Percentiles rank a stretch among this genome's conserved stretches.
Conservation (phyloP, 1,140 invertebrate genomes). For the Drosophila pseudoobscura region DNA sequence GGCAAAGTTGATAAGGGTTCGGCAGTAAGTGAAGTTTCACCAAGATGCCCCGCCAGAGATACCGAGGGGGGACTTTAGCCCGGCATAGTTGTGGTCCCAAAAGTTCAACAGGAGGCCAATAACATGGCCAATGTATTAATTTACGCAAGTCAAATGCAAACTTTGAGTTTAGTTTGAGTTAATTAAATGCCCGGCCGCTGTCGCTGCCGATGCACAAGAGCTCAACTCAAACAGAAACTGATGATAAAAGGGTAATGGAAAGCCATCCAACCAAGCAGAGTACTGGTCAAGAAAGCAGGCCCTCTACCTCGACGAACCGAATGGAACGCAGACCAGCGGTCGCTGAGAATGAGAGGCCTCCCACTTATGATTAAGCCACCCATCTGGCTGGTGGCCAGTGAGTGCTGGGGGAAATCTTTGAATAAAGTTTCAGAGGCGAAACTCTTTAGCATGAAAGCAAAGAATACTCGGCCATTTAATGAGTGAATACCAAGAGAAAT, state of each 20-base stretch:
- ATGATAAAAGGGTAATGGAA: slow-evolving; percentile 31
- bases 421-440: slow-evolving; percentile 22
- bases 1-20: slow-evolving; percentile 50
- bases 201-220: slow-evolving; percentile 17
- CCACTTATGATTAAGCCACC: slow-evolving; percentile 20
- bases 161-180: slow-evolving; percentile 64
- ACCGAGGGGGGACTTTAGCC: slow-evolving; percentile 10
- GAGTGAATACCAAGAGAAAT: slow-evolving; percentile 13
- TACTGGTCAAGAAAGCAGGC: neutral
- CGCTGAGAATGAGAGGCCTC: neutral
- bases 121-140: slow-evolving; percentile 75
- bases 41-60: slow-evolving; percentile 49
- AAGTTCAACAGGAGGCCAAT: slow-evolving; percentile 56
- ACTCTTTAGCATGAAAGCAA: slow-evolving; percentile 24
- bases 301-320: neutral
- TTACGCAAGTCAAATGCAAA: slow-evolving; percentile 57
- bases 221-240: slow-evolving; percentile 68
- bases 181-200: slow-evolving; percentile 57
- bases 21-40: slow-evolving; percentile 31
- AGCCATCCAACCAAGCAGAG: slow-evolving; percentile 17
- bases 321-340: slow-evolving; percentile 12
- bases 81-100: slow-evolving; percentile 60
- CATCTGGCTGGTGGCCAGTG: neutral
- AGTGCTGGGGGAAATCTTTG: slow-evolving; percentile 21
- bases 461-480: slow-evolving; percentile 14